These are phyloP conservation scores for Gyps fulvus DNA, from an alignment of 2,113 vertebrate species.

Conservation along the genomic window DNA sequence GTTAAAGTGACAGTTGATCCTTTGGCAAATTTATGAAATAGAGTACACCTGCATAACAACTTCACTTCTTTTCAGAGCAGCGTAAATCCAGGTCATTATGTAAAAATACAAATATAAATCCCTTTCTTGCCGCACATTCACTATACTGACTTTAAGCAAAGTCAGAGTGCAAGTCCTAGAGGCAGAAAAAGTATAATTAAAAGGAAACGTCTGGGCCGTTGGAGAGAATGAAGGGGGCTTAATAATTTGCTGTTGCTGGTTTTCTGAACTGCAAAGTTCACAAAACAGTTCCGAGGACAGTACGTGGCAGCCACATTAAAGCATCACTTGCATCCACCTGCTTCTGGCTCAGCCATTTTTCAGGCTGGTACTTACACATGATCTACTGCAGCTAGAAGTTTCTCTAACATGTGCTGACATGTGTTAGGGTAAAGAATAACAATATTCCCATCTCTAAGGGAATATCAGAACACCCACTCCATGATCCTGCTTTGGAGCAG, in stretches of 20 bases:
- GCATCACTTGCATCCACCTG: not conserved
- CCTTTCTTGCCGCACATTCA: not conserved
- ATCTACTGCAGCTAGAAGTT: not conserved
- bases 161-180: not conserved
- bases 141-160: not conserved
- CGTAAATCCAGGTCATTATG: not conserved
- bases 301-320: not conserved
- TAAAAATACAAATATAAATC: not conserved
- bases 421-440: not conserved
- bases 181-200: not conserved
- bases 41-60: not conserved
- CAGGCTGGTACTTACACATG: not conserved
- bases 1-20: not conserved
- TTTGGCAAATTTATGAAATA: not conserved
- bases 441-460: not conserved
- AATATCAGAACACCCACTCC: not conserved
- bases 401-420: not conserved
- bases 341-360: not conserved
- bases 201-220: not conserved
- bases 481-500: not conserved
- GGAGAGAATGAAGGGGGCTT: not conserved
- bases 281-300: not conserved
- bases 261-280: not conserved
- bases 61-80: not conserved
- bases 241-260: not conserved